These are phyloP conservation scores for Cyanoderma ruficeps DNA, from an alignment of 2,113 vertebrate species.

Conservation along the genomic window DNA sequence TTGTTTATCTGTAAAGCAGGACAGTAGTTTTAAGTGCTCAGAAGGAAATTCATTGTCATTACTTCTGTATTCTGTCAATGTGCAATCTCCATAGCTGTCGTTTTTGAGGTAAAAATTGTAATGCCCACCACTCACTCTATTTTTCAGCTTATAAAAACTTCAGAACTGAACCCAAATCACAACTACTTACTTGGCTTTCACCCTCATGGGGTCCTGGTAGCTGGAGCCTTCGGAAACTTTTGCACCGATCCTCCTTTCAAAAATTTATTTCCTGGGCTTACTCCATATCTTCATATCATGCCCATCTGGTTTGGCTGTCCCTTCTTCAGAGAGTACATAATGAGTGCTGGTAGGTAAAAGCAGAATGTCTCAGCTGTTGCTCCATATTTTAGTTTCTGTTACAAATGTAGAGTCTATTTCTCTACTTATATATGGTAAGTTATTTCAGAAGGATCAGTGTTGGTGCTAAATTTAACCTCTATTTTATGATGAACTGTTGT, in stretches of 20 bases:
- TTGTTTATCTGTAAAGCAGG: background rate
- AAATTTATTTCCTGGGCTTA: slow-evolving; percentile 76
- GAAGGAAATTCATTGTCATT: background rate
- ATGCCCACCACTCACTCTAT: background rate
- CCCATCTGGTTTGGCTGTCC: slow-evolving; percentile 74
- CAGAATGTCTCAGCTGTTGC: background rate
- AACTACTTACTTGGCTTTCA: slow-evolving; percentile 83
- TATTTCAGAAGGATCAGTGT: background rate
- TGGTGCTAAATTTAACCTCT: background rate
- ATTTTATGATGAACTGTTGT: background rate
- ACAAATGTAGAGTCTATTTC: background rate
- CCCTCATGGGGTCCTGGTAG: slow-evolving; percentile 77
- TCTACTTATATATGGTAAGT: background rate
- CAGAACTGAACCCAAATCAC: slow-evolving; percentile 73
- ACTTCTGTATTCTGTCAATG: background rate
- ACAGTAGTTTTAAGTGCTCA: background rate
- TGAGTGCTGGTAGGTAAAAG: slow-evolving; percentile 72
- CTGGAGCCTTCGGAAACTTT: slow-evolving; percentile 80
- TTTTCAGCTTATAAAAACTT: slow-evolving; percentile 78
- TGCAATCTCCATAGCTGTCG: background rate
- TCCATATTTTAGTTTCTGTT: background rate
- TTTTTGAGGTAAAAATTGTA: background rate
- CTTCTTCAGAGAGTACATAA: slow-evolving; percentile 76
- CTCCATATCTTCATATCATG: slow-evolving; percentile 70
- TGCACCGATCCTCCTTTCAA: slow-evolving; percentile 68